phyloP scores from a whole-genome alignment of 2,113 vertebrate genomes.

The Solea solea region DNA sequence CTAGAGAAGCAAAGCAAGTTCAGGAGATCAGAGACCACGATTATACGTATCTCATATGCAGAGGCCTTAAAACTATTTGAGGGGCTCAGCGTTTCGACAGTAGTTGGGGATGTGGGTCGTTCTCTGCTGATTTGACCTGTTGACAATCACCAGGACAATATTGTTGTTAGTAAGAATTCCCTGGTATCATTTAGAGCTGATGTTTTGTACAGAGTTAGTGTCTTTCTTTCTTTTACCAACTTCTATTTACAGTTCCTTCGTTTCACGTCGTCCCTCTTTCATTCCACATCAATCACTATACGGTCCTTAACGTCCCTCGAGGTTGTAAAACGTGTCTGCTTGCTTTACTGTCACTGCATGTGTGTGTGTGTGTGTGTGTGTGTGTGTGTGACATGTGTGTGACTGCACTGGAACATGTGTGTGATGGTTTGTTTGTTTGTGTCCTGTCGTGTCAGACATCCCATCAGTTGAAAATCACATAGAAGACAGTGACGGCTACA shows the following conservation, averaged over 20 bases:
- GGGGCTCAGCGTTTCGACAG: too few relatives aligned
- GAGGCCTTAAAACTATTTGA: too few relatives aligned
- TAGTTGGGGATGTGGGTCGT: too few relatives aligned
- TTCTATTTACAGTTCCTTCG: constrained; percentile 10
- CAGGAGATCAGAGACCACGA: too few relatives aligned
- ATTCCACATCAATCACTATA: constrained; percentile 54
- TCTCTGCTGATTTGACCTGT: too few relatives aligned
- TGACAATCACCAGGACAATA: too few relatives aligned
- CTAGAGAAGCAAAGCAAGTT: too few relatives aligned
- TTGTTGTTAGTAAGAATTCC: too few relatives aligned
- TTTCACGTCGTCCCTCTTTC: constrained; percentile 12
- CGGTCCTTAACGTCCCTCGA: constrained; percentile 29
- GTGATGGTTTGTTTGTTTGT: too few relatives aligned
- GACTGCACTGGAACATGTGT: too few relatives aligned
- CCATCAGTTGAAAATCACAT: constrained; percentile 44
- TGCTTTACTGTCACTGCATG: constrained; percentile 45
- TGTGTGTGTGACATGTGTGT: constrained; percentile 17
- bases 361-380: constrained; percentile 27
- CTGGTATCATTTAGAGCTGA: too few relatives aligned
- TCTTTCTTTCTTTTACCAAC: constrained; percentile 30
- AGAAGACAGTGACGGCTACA: constrained; percentile 31
- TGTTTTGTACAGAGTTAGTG: neutral
- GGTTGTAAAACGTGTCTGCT: constrained; percentile 31
- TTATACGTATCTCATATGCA: too few relatives aligned
- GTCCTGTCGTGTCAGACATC: constrained; percentile 38